Evolutionary conservation across 2,113 vertebrate genomes (phyloP).

Genomic region (Piprites chloris): DNA sequence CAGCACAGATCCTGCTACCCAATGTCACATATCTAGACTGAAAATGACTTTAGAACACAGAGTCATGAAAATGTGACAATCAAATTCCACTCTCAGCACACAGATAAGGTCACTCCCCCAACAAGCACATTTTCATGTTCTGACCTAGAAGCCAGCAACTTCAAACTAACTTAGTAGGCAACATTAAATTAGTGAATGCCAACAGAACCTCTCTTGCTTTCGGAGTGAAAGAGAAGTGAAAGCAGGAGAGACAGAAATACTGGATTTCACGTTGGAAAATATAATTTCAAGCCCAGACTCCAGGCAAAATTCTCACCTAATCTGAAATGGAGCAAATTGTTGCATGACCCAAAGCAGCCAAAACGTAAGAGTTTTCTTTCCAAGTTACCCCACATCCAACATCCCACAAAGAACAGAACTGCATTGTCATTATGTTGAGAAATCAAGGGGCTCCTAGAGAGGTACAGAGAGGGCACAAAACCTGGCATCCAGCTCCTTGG

Average conservation of each 20-base stretch:
- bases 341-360: neutral
- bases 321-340: neutral
- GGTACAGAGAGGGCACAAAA: neutral
- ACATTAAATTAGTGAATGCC: neutral
- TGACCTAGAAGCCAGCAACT: neutral
- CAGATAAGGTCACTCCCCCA: neutral
- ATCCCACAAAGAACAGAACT: neutral
- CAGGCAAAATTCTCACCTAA: neutral
- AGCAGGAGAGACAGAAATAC: neutral
- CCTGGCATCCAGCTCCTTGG: neutral
- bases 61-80: neutral
- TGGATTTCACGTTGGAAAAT: neutral
- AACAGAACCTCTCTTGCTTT: neutral
- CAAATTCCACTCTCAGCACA: neutral
- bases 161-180: neutral
- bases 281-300: neutral
- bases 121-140: neutral
- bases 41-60: neutral
- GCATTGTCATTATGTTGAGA: rapidly evolving
- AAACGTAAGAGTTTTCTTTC: neutral
- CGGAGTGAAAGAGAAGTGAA: neutral
- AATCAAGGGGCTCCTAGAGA: neutral
- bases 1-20: neutral
- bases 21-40: neutral
- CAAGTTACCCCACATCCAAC: neutral